phyloP scores from a whole-genome alignment of 2,888 invertebrate genomes.

The Pteria penguin region DNA sequence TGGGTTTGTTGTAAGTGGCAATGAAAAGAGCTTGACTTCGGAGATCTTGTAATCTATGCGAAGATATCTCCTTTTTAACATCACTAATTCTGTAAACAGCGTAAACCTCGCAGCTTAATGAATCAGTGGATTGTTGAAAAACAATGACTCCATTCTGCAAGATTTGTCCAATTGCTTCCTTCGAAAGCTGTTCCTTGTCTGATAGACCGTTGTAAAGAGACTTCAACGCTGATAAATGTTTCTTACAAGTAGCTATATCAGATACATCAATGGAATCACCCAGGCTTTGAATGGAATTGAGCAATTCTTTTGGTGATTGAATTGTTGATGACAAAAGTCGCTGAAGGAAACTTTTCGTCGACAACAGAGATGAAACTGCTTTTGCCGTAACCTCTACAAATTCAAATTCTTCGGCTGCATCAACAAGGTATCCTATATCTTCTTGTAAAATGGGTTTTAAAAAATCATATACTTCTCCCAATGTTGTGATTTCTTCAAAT shows the following conservation, averaged over 20 bases:
- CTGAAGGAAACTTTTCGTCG: background rate
- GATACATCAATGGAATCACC: background rate
- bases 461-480: background rate
- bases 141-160: background rate
- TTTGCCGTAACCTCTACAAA: background rate
- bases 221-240: background rate
- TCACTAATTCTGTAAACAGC: background rate
- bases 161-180: background rate
- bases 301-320: background rate
- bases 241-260: background rate
- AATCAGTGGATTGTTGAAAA: background rate
- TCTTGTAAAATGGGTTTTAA: background rate
- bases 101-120: background rate
- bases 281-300: background rate
- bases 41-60: background rate
- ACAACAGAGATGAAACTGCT: background rate
- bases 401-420: background rate
- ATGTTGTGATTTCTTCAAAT: background rate
- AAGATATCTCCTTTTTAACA: background rate
- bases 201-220: background rate
- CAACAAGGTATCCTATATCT: background rate
- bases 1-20: background rate
- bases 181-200: background rate
- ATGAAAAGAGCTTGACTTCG: background rate
- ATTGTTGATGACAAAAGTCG: background rate